Base-by-base conservation (phyloP, 2,888 invertebrate genomes). In the Torymus aiolomorphi region DNA sequence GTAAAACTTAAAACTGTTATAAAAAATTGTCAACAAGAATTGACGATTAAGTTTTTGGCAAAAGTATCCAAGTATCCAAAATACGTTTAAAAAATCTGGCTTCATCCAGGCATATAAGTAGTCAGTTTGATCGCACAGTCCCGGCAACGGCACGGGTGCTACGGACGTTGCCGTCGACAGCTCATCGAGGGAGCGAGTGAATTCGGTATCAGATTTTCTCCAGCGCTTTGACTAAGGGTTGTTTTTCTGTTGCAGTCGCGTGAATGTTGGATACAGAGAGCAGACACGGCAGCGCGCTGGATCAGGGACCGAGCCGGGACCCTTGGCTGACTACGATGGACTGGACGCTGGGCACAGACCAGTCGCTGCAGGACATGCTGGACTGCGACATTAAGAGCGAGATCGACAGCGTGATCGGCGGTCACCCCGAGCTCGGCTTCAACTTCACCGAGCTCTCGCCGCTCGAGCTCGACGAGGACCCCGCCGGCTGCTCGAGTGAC, bases 321-420 rank as follows among this genome's bases (percentile, higher is more conserved):
- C 89, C 89, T 85, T 90, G 90, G 88, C 87, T 90, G 1, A 76
- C 80, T 85, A 88, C 91, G 76, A 92, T 92, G 92, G 92, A 92
- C 85, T 92, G 92, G 87, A 92, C 92, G 84, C 89, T 92, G 82
- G 91, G 90, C 82, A 91, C 92, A 57, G 92, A 92, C 85, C 92
- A 92, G 70, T 95, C 96, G 71, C 93, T 97, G 87, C 96, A 97
- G 90, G 97, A 97, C 88, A 96, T 97, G 95, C 93, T 97, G 83
- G 97, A 97, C 88, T 95, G 96, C 90, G 97, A 97, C 88, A 96
- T 97, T 82, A 96, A 96, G 88, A 94, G 94, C 84, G 96, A 96
- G 91, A 95, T 96, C 85, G 96, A 96, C 82, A 95, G 94, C 75
- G 94, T 95, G 78, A 93, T 96, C 67, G 95, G 95, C 80, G 94